phyloP scores from a whole-genome alignment of 2,797 vertebrate species.

The Tarsius wallacei region DNA sequence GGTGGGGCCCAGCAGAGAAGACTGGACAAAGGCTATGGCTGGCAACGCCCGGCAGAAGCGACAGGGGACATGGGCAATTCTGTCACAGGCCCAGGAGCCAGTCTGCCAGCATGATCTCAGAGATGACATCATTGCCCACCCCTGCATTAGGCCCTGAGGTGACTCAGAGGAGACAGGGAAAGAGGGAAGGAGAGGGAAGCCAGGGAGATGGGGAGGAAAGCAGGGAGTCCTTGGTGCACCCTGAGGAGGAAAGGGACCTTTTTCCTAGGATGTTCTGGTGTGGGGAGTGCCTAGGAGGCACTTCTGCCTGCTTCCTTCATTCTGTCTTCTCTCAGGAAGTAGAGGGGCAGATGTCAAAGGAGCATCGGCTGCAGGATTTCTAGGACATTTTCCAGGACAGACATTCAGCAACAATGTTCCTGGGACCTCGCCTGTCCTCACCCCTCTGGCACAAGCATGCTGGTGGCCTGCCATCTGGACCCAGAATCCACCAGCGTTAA shows the following conservation, averaged over 20 bases:
- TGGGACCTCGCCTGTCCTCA: background rate
- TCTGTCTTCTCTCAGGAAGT: background rate
- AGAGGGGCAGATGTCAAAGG: background rate
- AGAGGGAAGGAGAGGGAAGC: background rate
- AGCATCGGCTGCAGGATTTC: background rate
- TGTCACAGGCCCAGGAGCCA: background rate
- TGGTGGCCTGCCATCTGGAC: background rate
- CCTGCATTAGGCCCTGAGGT: conserved; percentile 38
- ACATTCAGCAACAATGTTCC: background rate
- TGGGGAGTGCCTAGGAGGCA: background rate
- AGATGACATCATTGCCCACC: conserved; percentile 43
- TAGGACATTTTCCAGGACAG: background rate
- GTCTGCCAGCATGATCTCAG: conserved; percentile 38
- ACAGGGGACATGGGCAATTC: background rate
- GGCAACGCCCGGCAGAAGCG: background rate
- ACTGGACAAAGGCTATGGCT: background rate
- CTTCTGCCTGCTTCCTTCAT: background rate
- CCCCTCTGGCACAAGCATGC: background rate
- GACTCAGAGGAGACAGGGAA: conserved; percentile 41
- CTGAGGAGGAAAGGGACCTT: background rate
- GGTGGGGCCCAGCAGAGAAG: background rate
- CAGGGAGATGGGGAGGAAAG: background rate
- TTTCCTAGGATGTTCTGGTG: background rate
- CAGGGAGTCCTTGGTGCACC: background rate
- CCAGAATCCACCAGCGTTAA: background rate